A percentile compares a stretch with the other conserved stretches of the same genome.
These are phyloP conservation scores for Porites divaricata DNA, from an alignment of 92 coral and sea anemone species.

Conservation along the genomic window DNA sequence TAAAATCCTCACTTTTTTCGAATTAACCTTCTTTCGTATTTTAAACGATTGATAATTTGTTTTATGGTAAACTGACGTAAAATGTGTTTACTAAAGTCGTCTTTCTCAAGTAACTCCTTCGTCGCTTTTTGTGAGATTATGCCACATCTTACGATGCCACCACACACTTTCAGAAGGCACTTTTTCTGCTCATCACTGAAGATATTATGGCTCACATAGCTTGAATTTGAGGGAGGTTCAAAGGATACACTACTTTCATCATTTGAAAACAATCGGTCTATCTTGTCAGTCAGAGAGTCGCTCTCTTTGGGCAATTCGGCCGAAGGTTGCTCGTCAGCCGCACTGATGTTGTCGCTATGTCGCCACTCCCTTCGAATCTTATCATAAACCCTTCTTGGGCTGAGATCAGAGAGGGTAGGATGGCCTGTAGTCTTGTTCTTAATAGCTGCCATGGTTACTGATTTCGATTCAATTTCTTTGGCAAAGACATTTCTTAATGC, in stretches of 20 bases:
- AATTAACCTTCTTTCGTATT: conserved; percentile 14
- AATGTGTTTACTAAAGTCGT: conserved; percentile 11
- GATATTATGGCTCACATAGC: conserved; percentile 7
- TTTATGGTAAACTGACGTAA: neutral
- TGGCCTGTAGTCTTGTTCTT: conserved; percentile 20
- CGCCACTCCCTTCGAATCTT: conserved; percentile 41
- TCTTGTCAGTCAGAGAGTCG: neutral
- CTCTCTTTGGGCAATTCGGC: neutral
- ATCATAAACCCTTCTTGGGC: conserved; percentile 40
- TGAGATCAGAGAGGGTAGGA: conserved; percentile 5
- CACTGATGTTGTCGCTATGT: neutral
- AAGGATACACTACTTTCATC: neutral
- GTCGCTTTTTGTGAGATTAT: conserved; percentile 27
- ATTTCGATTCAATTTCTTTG: conserved; percentile 10
- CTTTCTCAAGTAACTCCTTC: neutral
- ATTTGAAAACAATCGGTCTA: neutral
- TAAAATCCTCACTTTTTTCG: neutral
- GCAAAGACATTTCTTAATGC: neutral
- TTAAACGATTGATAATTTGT: conserved; percentile 31
- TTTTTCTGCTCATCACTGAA: conserved; percentile 14
- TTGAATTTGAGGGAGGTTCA: conserved; percentile 9
- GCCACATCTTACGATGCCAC: conserved; percentile 13
- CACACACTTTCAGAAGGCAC: conserved; percentile 5
- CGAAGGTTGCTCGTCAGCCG: neutral
- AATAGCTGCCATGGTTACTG: conserved; percentile 15